phyloP scores from a whole-genome alignment of 2,888 invertebrate species.

The Drosophila barbarae region DNA sequence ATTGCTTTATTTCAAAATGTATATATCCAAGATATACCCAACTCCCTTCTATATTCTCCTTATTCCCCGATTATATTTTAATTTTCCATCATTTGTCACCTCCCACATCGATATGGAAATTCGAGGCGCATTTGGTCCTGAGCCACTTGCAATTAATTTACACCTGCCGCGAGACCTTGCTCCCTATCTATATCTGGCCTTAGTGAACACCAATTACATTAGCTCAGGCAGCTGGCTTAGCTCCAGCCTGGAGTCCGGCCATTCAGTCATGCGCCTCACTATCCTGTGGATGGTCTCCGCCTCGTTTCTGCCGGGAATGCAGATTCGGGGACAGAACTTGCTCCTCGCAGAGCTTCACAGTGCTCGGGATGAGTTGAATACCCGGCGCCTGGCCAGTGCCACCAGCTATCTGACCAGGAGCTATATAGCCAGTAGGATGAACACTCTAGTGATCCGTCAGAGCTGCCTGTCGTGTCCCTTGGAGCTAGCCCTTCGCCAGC shows the following conservation, averaged over 20 bases:
- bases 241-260: neutral
- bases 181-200: slow-evolving; percentile 6
- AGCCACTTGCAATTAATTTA: slow-evolving; percentile 22
- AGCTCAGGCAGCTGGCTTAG: neutral
- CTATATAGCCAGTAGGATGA: slow-evolving; percentile 62
- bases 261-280: slow-evolving; percentile 26
- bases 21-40: neutral
- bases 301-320: neutral
- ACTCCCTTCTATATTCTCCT: neutral
- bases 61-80: neutral
- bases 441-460: slow-evolving; percentile 59
- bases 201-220: slow-evolving; percentile 20
- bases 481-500: slow-evolving; percentile 40
- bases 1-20: neutral
- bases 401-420: slow-evolving; percentile 46
- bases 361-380: slow-evolving; percentile 19
- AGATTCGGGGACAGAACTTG: neutral
- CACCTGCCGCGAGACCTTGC: neutral
- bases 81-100: neutral
- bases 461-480: slow-evolving; percentile 39
- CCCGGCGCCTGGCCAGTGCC: slow-evolving; percentile 36
- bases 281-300: slow-evolving; percentile 11
- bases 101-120: slow-evolving; percentile 4
- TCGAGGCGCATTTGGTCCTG: too few species aligned
- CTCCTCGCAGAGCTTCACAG: neutral